Base-by-base conservation (phyloP, 2,797 vertebrate species). In the Netta rufina region DNA sequence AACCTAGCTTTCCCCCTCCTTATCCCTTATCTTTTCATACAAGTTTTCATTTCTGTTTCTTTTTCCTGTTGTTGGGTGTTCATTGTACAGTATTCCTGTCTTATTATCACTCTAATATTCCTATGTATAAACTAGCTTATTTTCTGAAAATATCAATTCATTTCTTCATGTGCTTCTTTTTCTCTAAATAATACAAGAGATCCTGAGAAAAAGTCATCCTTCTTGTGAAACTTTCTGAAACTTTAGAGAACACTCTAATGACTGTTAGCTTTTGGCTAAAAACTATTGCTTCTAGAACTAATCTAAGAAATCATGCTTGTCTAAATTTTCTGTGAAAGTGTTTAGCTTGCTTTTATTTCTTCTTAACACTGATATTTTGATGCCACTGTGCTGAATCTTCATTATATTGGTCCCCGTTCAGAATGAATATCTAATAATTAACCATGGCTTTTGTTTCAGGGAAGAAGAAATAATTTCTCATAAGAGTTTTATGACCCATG, bases 341-440 rank as follows among this genome's bases (percentile, higher is more conserved):
- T 30, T 53, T 81, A 39, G 4, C 16, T 80, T 84, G n/a, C 53
- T 87, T 89, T 93, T 90, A 69, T 93, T 95, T 96, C 28, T 81
- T 70, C 25, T 79, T 71, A 53, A 67, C 18, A 47, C 3, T 41
- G 30, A 15, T 74, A 51, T 18, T 45, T 69, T 8, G 6, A 71
- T 75, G 16, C 18, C 12, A 22, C 39, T 32, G 3, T 67, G 20
- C 4, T 62, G 64, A 69, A 43, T 45, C 41, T 83, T 87, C 4
- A 2, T 66, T 20, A 4, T 93, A 14, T 25, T 19, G 18, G 2
- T 79, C 36, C 32, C 5, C n/a, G 20, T 33, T 58, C 65, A 75
- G 49, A 84, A 56, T 32, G 27, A 2, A 20, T 58, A 5, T 73
- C 30, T 91, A 49, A 49, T 5, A 30, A 4, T 60, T 36, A 56